These are phyloP conservation scores for Eumaeus atala DNA, from an alignment of 1,140 invertebrate species.

Conservation along the genomic window DNA sequence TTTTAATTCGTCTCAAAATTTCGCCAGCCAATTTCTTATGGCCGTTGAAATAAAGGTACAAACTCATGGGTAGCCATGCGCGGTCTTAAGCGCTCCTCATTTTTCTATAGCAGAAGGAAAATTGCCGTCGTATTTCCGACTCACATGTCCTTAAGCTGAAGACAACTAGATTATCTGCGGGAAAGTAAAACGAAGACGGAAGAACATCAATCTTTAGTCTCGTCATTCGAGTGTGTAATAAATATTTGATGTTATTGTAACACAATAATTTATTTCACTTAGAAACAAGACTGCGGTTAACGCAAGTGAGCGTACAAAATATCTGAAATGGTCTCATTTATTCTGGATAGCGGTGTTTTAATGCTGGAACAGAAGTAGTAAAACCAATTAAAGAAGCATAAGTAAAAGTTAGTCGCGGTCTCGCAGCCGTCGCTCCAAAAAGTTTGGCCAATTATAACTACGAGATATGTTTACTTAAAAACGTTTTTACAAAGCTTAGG, in stretches of 20 bases:
- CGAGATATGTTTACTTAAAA: slow-evolving; percentile 15
- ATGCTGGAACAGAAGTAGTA: slow-evolving; percentile 47
- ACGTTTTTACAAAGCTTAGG: too few relatives aligned
- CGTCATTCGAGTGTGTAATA: slow-evolving; percentile 17
- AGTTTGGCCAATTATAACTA: slow-evolving; percentile 50
- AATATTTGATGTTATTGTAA: slow-evolving; percentile 7
- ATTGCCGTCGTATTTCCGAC: slow-evolving; percentile 66
- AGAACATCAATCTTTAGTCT: slow-evolving; percentile 57
- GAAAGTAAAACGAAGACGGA: slow-evolving; percentile 65
- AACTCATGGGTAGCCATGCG: slow-evolving; percentile 42
- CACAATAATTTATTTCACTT: slow-evolving; percentile 2
- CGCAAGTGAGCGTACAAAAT: slow-evolving; percentile 2
- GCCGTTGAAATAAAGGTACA: slow-evolving; percentile 28
- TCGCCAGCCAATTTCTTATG: slow-evolving; percentile 16
- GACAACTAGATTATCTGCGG: slow-evolving; percentile 69
- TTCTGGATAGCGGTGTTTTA: slow-evolving; percentile 29
- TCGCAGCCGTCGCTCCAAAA: slow-evolving; percentile 36
- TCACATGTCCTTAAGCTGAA: slow-evolving; percentile 67
- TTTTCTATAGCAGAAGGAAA: slow-evolving; percentile 68
- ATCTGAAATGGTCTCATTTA: slow-evolving; percentile 21
- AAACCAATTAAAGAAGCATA: slow-evolving; percentile 53
- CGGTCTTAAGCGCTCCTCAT: slow-evolving; percentile 60
- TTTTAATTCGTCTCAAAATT: not conserved
- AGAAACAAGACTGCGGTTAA: slow-evolving; percentile 10
- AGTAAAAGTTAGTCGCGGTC: slow-evolving; percentile 50